Conservation (phyloP, 2,113 vertebrate genomes). For the Catharus bicknelli region DNA sequence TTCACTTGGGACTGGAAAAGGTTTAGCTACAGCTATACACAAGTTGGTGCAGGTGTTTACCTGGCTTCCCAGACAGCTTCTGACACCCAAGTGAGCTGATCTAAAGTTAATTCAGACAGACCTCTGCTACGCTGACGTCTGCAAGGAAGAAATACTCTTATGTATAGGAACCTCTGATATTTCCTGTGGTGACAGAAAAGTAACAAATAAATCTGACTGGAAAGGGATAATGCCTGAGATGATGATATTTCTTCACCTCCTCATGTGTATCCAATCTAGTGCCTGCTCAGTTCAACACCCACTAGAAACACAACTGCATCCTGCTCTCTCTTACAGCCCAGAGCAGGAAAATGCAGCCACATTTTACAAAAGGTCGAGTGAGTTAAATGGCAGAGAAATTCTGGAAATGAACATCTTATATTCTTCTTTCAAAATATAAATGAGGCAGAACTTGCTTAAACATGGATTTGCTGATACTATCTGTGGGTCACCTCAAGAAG, state of each 20-base stretch:
- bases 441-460: conserved; percentile 1
- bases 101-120: conserved; percentile 65
- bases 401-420: background rate
- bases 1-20: background rate
- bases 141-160: conserved; percentile 50
- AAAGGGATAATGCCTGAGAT: conserved; percentile 8
- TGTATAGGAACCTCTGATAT: conserved; percentile 29
- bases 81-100: conserved; percentile 65
- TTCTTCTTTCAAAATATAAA: background rate
- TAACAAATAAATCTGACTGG: conserved; percentile 53
- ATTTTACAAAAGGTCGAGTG: background rate
- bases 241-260: background rate
- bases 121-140: conserved; percentile 56
- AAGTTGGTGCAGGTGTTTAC: background rate
- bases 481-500: background rate
- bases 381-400: background rate
- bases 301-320: background rate
- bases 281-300: conserved; percentile 8
- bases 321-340: background rate
- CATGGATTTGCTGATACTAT: background rate
- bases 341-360: background rate
- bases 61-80: conserved; percentile 56
- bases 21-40: conserved; percentile 13
- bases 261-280: background rate
- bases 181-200: conserved; percentile 50